Percentiles rank a stretch among this genome's conserved stretches.
Evolutionary conservation across 2,888 invertebrate species (phyloP).

Genomic region (Catocala nupta): DNA sequence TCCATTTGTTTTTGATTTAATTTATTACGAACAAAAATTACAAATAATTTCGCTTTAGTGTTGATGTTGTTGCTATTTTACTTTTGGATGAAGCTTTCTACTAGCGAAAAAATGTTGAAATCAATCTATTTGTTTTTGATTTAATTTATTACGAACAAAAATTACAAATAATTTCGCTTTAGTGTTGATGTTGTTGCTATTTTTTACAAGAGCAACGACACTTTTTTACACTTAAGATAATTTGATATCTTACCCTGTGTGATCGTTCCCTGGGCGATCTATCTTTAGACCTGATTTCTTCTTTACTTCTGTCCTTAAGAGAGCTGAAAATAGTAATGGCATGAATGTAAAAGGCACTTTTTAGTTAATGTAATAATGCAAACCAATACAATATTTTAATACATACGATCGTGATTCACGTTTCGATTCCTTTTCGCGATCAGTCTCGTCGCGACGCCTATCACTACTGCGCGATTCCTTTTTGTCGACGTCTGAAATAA

Average conservation of each 20-base stretch:
- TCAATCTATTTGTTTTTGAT: no score
- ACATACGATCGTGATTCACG: slow-evolving; percentile 80
- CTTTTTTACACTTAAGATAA: slow-evolving; percentile 20
- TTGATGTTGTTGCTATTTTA: no score
- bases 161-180: no score
- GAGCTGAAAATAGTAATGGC: slow-evolving; percentile 52
- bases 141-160: no score
- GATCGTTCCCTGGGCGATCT: slow-evolving; percentile 83
- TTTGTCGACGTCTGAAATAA: slow-evolving; percentile 71
- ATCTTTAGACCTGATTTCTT: slow-evolving; percentile 87
- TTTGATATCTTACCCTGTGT: slow-evolving; percentile 71
- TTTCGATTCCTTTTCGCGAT: slow-evolving; percentile 80
- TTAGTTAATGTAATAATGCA: background rate
- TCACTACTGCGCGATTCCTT: slow-evolving; percentile 73
- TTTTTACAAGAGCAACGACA: no score
- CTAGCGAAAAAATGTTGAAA: no score
- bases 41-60: no score
- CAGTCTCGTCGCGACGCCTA: slow-evolving; percentile 76
- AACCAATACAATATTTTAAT: slow-evolving; percentile 7
- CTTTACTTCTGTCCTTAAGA: slow-evolving; percentile 89
- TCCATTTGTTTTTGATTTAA: no score
- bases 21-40: no score
- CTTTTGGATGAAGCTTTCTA: no score
- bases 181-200: no score
- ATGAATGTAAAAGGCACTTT: background rate